Percentiles rank a stretch among this genome's conserved stretches.
Evolutionary conservation across 1,140 invertebrate genomes (phyloP).

Genomic region (Calliopsis andreniformis): DNA sequence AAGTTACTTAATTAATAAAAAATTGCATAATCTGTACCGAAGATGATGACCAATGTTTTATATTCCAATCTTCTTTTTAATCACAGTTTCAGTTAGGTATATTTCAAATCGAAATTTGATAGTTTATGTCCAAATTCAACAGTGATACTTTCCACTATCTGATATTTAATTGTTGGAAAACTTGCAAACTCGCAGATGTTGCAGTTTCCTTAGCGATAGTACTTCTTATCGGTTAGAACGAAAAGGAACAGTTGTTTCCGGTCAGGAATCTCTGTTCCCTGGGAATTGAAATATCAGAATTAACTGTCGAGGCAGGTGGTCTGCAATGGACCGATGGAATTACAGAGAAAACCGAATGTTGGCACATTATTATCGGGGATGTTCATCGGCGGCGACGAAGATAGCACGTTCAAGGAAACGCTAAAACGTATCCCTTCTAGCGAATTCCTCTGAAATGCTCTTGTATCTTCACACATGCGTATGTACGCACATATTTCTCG

Average conservation of each 20-base stretch:
- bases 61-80: no score
- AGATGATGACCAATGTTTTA: no score
- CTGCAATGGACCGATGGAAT: slow-evolving; percentile 45
- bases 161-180: no score
- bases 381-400: slow-evolving; percentile 38
- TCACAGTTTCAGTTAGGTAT: no score
- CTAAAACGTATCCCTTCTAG: slow-evolving; percentile 1
- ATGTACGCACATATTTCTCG: background rate
- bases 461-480: slow-evolving; percentile 14
- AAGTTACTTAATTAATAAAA: no score
- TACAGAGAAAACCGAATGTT: slow-evolving; percentile 32
- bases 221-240: background rate
- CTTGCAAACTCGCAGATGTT: no score
- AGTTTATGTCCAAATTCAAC: no score
- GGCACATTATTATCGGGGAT: slow-evolving; percentile 60
- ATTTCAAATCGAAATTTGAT: no score
- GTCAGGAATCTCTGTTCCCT: background rate
- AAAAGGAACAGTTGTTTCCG: background rate
- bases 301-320: slow-evolving; percentile 52
- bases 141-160: no score
- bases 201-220: background rate
- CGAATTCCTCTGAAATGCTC: background rate
- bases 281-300: slow-evolving; percentile 41
- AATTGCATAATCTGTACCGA: no score
- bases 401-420: slow-evolving; percentile 36